Conservation (phyloP, 1,140 invertebrate species). For the Chironomus striatipennis region DNA sequence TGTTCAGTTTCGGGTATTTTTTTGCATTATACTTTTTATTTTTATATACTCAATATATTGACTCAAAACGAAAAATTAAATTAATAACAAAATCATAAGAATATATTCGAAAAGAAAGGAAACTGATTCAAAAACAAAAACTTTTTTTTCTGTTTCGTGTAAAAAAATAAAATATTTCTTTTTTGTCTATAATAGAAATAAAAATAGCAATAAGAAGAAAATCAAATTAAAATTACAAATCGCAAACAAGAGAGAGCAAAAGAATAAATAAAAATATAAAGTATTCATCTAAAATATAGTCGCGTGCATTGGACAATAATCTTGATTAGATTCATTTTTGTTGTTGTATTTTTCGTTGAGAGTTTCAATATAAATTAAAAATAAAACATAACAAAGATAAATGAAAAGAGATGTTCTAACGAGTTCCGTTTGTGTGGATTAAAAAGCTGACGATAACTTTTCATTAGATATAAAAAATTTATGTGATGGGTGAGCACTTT, state of each 20-base stretch:
- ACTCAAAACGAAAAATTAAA: background rate
- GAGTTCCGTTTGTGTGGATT: background rate
- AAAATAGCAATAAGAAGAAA: too few relatives aligned
- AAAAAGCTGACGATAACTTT: background rate
- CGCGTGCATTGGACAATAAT: too few relatives aligned
- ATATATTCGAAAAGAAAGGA: too few relatives aligned
- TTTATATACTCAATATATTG: background rate
- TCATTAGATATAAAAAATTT: background rate
- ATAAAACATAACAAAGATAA: background rate
- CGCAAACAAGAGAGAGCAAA: too few relatives aligned
- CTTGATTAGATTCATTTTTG: too few relatives aligned
- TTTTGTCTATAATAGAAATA: too few relatives aligned
- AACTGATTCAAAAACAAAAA: too few relatives aligned
- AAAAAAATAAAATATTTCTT: too few relatives aligned
- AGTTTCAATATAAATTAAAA: background rate
- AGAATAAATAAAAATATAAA: too few relatives aligned
- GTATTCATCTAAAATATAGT: too few relatives aligned
- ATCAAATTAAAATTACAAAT: too few relatives aligned
- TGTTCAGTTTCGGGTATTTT: background rate
- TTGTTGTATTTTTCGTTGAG: slow-evolving; percentile 12
- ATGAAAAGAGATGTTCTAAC: background rate
- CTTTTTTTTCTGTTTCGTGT: too few relatives aligned
- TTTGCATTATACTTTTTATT: background rate
- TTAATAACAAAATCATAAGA: background rate
- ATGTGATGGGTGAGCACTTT: background rate